Conservation (phyloP, 2,113 vertebrate species). For the Rhinichthys klamathensis region DNA sequence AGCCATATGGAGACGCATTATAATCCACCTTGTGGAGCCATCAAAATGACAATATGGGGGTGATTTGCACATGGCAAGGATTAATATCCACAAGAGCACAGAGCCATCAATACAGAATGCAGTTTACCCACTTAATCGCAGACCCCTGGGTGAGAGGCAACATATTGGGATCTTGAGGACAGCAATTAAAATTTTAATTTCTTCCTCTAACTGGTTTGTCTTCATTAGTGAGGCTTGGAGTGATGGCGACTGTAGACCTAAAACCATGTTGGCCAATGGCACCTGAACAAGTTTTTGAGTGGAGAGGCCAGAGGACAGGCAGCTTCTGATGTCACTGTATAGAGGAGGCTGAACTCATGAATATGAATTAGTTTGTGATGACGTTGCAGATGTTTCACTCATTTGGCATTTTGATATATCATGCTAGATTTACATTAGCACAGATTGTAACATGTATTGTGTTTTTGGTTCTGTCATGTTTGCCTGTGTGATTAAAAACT, state of each 20-base stretch:
- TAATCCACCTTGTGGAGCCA: constrained; percentile 57
- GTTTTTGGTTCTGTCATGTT: too few species aligned
- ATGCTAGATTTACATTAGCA: too few species aligned
- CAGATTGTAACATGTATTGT: too few species aligned
- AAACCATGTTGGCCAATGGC: constrained; percentile 1
- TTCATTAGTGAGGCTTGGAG: constrained; percentile 63
- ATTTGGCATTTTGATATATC: too few species aligned
- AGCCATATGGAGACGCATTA: constrained; percentile 67
- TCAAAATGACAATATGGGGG: constrained; percentile 65
- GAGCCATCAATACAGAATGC: constrained; percentile 58
- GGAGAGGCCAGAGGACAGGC: neutral
- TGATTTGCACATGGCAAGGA: constrained; percentile 66
- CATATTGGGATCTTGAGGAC: constrained; percentile 65
- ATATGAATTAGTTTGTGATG: neutral
- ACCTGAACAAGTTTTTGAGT: neutral
- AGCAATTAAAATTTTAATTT: constrained; percentile 68
- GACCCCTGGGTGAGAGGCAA: constrained; percentile 59
- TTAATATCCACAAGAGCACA: constrained; percentile 64
- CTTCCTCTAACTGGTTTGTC: constrained; percentile 54
- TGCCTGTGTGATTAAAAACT: too few species aligned
- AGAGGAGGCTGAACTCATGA: neutral
- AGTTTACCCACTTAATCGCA: constrained; percentile 41
- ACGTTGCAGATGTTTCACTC: too few species aligned
- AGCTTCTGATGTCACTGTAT: neutral
- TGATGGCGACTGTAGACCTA: constrained; percentile 17